phyloP scores from a whole-genome alignment of 1,140 invertebrate species.

The Phymorhynchus buccinoides region DNA sequence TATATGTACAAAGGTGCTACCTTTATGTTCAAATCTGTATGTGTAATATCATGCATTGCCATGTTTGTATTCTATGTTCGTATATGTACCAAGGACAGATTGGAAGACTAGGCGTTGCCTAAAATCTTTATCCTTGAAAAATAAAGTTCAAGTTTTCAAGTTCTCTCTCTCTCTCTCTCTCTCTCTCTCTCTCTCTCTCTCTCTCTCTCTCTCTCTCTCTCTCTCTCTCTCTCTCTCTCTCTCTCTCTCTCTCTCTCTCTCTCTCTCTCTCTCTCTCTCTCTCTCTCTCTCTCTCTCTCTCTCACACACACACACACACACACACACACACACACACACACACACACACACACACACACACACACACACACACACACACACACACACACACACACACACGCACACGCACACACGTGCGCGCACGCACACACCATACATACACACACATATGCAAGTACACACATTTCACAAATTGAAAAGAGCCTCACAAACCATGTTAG shows the following conservation, averaged over 20 bases:
- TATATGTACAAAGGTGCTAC: too few relatives aligned
- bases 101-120: too few relatives aligned
- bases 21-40: too few relatives aligned
- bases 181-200: background rate
- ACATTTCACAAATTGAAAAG: too few relatives aligned
- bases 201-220: background rate
- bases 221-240: background rate
- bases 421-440: background rate
- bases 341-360: constrained; percentile 17
- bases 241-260: background rate
- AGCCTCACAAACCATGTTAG: too few relatives aligned
- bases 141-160: too few relatives aligned
- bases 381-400: background rate
- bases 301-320: background rate
- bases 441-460: background rate
- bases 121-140: too few relatives aligned
- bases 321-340: background rate
- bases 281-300: background rate
- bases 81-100: too few relatives aligned
- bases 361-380: constrained; percentile 17
- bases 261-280: background rate
- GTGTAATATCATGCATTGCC: too few relatives aligned
- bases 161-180: background rate
- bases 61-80: too few relatives aligned
- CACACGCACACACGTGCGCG: background rate